Base-by-base conservation (phyloP, 1,140 invertebrate genomes). In the Nilaparvata lugens region DNA sequence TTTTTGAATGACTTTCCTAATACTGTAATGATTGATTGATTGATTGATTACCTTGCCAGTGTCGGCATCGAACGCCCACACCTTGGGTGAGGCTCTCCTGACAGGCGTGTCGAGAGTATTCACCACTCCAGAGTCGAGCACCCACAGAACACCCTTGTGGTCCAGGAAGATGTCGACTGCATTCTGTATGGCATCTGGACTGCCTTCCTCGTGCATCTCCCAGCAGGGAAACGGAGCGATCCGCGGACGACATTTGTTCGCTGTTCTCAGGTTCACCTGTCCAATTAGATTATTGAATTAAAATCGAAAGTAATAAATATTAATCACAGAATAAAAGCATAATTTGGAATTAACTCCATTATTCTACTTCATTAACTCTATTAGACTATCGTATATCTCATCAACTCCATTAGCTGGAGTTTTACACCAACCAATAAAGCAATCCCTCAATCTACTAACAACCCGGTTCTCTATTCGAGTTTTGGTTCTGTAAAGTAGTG, bases 71-170 rank as follows among this genome's bases (percentile, higher is more conserved):
- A 86, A 75, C n/a, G 78, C 82, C 7, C 85, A 76, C 18, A 87
- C 77, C 71, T 86, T 88, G 0, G 85, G 83, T 11, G 76, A 72
- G 62, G 83, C 84, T n/a, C 79, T 76, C 7, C 79, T 76, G 1
- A 82, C 75, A 0, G 84, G 83, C 35, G 79, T 75, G 56, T 81
- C 78, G 48, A 85, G 66, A 1, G 81, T 84, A 62, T 87, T 83
- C 1, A 83, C 78, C 35, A 85, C 74, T 38, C 85, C 85, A 42
- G 76, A 76, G 65, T 87, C 85, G 51, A 88, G 72, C 2, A 81
- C 76, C 85, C 86, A 88, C 1, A 87, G 68, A n/a, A 82, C 77
- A 61, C 81, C 80, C 67, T 81, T 70, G 14, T 69, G 65, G 69
- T 84, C 83, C 21, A 84, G 62, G 38, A 71, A 74, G 3, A 84